Percentiles rank a stretch among this genome's conserved stretches.
These are phyloP conservation scores for Ophraella communa DNA, from an alignment of 2,888 invertebrate genomes.

Conservation along the genomic window DNA sequence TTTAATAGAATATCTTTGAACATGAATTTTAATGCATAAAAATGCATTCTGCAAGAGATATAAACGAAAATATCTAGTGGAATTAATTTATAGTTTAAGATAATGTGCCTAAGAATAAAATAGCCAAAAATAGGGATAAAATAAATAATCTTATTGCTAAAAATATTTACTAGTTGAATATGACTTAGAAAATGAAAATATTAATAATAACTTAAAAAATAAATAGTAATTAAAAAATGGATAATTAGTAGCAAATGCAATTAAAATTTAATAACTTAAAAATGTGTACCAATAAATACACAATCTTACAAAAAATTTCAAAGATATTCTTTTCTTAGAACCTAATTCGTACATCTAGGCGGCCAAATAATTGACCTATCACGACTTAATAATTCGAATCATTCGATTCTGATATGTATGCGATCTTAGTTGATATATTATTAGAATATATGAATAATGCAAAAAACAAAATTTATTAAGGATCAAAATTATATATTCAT, in stretches of 20 bases:
- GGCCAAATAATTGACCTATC: conserved; percentile 54
- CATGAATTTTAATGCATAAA: background rate
- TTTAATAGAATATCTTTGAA: background rate
- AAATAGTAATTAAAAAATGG: too few species aligned
- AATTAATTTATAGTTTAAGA: too few species aligned
- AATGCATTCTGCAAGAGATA: too few species aligned
- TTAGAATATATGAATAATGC: conserved; percentile 42
- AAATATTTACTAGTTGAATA: too few species aligned
- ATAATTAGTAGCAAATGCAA: too few species aligned
- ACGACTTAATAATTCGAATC: conserved; percentile 58
- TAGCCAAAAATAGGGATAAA: too few species aligned
- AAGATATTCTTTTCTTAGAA: conserved; percentile 25
- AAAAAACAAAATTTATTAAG: conserved; percentile 25
- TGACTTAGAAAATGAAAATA: too few species aligned
- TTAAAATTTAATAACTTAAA: too few species aligned
- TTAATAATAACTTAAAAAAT: too few species aligned
- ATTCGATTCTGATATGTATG: conserved; percentile 61
- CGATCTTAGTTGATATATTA: conserved; percentile 61
- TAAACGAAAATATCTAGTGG: too few species aligned
- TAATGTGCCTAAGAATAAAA: too few species aligned
- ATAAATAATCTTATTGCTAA: too few species aligned
- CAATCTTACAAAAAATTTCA: background rate
- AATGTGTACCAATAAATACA: background rate
- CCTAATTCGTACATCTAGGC: conserved; percentile 38
- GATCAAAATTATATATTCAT: conserved; percentile 4